phyloP scores from a whole-genome alignment of 1,140 invertebrate genomes.

The Lycorma delicatula region DNA sequence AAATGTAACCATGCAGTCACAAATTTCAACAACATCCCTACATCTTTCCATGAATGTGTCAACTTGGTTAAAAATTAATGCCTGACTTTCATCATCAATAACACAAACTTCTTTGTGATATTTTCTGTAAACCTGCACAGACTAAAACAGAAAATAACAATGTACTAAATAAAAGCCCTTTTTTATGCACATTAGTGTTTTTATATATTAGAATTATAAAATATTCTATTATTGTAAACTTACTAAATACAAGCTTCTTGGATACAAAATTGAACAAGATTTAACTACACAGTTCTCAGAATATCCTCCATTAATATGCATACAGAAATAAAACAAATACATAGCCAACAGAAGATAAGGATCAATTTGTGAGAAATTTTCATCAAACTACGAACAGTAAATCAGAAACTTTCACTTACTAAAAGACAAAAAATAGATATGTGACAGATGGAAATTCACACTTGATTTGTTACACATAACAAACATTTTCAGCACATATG shows the following conservation, averaged over 20 bases:
- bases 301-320: too few species aligned
- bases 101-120: conserved; percentile 48
- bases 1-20: conserved; percentile 65
- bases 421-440: too few species aligned
- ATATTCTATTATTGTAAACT: neutral
- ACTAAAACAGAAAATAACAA: conserved; percentile 8
- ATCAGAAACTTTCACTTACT: too few species aligned
- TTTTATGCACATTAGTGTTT: neutral
- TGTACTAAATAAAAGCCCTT: neutral
- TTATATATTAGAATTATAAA: neutral
- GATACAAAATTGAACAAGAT: too few species aligned
- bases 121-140: conserved; percentile 12
- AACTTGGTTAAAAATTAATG: conserved; percentile 75
- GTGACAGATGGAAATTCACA: too few species aligned
- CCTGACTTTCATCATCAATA: conserved; percentile 47
- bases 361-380: too few species aligned
- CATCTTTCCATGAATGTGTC: conserved; percentile 78
- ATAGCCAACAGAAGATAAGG: too few species aligned
- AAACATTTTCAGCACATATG: too few species aligned
- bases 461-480: too few species aligned
- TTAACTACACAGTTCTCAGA: too few species aligned
- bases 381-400: too few species aligned
- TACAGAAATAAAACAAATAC: too few species aligned
- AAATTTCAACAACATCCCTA: conserved; percentile 76
- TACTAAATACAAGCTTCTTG: neutral